Evolutionary conservation across 2,888 invertebrate species (phyloP).

Genomic region (Trachelus stipa): DNA sequence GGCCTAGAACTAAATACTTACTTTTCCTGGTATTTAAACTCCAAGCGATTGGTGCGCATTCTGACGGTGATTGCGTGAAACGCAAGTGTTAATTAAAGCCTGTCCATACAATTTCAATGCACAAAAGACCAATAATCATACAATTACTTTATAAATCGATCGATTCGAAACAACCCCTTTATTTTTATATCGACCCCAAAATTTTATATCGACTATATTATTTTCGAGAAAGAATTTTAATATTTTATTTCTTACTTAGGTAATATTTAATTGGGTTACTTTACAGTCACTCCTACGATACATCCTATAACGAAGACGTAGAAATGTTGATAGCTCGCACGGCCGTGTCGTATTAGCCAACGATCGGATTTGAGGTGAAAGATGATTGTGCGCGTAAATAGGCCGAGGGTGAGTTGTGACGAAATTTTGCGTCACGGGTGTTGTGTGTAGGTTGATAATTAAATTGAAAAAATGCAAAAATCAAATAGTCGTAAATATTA

Average conservation of each 20-base stretch:
- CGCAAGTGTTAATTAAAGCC: neutral
- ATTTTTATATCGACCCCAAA: neutral
- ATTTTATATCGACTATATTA: neutral
- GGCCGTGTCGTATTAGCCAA: neutral
- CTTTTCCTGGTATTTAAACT: neutral
- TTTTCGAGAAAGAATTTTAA: neutral
- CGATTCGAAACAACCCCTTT: neutral
- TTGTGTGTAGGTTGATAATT: neutral
- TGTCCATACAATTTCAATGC: neutral
- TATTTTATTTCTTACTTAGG: neutral
- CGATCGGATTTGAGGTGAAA: slow-evolving; percentile 7
- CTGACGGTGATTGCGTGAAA: neutral
- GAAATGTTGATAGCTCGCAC: slow-evolving; percentile 30
- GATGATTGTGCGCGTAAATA: neutral
- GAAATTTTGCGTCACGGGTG: neutral
- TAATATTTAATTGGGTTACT: neutral
- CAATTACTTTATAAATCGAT: neutral
- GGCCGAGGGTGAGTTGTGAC: neutral
- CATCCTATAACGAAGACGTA: slow-evolving; percentile 34
- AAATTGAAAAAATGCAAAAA: neutral
- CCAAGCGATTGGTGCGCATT: neutral
- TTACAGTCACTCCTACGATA: neutral
- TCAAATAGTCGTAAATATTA: neutral
- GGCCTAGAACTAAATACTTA: slow-evolving; percentile 60
- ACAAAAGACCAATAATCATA: neutral